These are phyloP conservation scores for Acholoe squamosa DNA, from an alignment of 2,888 invertebrate species.

Conservation along the genomic window DNA sequence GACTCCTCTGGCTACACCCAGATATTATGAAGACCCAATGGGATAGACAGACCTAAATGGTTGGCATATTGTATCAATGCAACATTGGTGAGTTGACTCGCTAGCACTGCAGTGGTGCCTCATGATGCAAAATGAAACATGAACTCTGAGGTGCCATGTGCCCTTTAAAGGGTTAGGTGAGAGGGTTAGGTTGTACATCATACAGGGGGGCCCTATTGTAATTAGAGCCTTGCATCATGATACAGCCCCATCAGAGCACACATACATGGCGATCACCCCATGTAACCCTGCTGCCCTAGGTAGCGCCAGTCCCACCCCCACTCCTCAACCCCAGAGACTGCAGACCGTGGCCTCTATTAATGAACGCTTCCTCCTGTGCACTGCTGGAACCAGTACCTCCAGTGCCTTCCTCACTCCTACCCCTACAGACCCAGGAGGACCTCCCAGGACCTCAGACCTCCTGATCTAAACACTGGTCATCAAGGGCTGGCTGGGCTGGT, in stretches of 20 bases:
- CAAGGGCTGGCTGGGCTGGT: slow-evolving; percentile 1
- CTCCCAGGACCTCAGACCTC: slow-evolving; percentile 19
- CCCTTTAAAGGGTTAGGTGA: no score
- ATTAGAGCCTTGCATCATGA: slow-evolving; percentile 47
- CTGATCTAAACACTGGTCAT: slow-evolving; percentile 15
- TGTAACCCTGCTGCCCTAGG: background rate
- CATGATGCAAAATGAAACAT: no score
- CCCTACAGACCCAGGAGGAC: background rate
- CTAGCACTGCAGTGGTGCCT: no score
- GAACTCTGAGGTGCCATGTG: no score
- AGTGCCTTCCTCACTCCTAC: background rate
- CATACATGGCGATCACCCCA: background rate
- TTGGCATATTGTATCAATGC: no score
- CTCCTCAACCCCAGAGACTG: slow-evolving; percentile 26
- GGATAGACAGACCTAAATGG: no score
- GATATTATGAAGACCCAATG: no score
- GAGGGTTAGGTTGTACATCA: slow-evolving; percentile 23
- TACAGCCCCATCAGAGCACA: background rate
- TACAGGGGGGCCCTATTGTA: slow-evolving; percentile 3
- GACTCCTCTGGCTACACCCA: no score
- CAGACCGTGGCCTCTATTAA: background rate
- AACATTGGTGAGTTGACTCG: no score
- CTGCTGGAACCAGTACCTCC: background rate
- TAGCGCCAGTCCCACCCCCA: background rate
- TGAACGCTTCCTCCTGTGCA: background rate